Evolutionary conservation across 2,888 invertebrate genomes (phyloP).

Genomic region (Orthonychiurus folsomi): DNA sequence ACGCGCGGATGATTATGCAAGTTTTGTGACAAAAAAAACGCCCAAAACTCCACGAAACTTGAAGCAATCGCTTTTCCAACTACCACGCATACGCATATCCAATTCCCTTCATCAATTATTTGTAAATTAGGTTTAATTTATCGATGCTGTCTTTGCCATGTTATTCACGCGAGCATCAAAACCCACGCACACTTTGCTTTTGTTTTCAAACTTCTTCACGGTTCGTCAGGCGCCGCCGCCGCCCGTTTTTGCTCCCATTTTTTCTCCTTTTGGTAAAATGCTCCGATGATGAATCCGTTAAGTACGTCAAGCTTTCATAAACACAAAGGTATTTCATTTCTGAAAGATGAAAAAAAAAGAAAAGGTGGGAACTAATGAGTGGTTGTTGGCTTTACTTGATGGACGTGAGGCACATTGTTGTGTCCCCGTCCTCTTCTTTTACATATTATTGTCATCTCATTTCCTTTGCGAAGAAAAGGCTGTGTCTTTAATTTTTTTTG

Average conservation of each 20-base stretch:
- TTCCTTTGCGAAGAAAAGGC: not conserved
- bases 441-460: conserved; percentile 1
- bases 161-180: too few species aligned
- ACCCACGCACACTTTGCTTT: too few species aligned
- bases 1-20: too few species aligned
- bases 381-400: not conserved
- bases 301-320: not conserved
- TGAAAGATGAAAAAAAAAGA: not conserved
- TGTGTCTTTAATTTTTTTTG: not conserved
- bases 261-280: not conserved
- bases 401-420: not conserved
- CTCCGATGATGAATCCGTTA: not conserved
- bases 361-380: not conserved
- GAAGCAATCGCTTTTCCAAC: too few species aligned
- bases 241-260: not conserved
- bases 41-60: too few species aligned
- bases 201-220: too few species aligned
- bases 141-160: too few species aligned
- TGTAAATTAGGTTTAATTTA: too few species aligned
- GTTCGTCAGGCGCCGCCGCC: too few species aligned
- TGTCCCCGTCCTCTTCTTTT: not conserved
- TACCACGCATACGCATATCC: too few species aligned
- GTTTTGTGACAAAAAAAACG: too few species aligned
- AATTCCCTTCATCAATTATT: too few species aligned
- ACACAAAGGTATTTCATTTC: not conserved